Conservation (phyloP, 1,140 invertebrate genomes). For the Cardiocondyla obscurior region DNA sequence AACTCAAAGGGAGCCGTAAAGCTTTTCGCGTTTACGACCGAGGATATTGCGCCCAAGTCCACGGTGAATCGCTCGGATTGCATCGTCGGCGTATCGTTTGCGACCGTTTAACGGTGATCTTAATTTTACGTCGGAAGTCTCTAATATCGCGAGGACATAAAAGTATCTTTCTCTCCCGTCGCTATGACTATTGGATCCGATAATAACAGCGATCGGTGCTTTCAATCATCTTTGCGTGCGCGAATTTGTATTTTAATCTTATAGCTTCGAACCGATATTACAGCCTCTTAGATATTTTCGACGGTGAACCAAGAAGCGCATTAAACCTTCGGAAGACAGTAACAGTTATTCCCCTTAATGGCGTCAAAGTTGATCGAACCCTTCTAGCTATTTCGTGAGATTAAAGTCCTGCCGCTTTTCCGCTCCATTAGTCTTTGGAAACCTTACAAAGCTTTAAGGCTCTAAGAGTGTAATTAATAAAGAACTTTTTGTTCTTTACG, state of each 20-base stretch:
- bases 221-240: not conserved
- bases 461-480: conserved; percentile 15
- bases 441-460: conserved; percentile 10
- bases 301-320: conserved; percentile 1
- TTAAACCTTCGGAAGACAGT: conserved; percentile 24
- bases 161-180: not conserved
- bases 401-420: conserved; percentile 22
- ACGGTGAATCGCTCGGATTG: not conserved
- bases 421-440: conserved; percentile 6
- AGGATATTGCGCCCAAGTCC: conserved; percentile 9
- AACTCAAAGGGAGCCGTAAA: not conserved
- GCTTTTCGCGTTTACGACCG: conserved; percentile 14
- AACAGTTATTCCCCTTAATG: conserved; percentile 36
- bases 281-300: not conserved
- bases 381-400: conserved; percentile 1
- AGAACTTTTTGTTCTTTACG: not conserved
- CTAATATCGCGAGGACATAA: not conserved
- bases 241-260: not conserved
- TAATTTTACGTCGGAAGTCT: conserved; percentile 13
- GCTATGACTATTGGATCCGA: not conserved
- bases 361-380: conserved; percentile 31
- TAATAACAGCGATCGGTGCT: not conserved
- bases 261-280: not conserved
- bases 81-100: conserved; percentile 1
- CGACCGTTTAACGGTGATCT: conserved; percentile 21